Evolutionary conservation across 2,888 invertebrate genomes (phyloP).

Genomic region (Adelphocoris suturalis): DNA sequence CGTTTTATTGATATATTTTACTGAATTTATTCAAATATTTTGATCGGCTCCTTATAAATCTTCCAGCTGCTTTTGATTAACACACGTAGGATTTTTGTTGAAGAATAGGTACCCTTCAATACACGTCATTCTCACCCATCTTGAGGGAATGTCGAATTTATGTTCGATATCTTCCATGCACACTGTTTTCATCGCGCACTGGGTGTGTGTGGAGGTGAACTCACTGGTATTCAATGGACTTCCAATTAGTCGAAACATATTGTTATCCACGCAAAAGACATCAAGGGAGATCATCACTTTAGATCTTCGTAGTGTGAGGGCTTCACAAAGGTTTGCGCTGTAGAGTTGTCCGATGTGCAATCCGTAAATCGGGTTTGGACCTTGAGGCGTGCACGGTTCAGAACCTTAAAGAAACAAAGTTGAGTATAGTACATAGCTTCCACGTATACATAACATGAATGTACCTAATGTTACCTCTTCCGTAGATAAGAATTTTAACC

Average conservation of each 20-base stretch:
- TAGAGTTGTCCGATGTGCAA: not conserved
- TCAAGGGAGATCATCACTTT: not conserved
- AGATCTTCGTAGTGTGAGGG: not conserved
- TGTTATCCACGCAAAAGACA: not conserved
- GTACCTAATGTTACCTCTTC: too few relatives aligned
- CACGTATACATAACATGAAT: not conserved
- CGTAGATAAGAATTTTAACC: too few relatives aligned
- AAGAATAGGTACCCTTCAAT: not conserved
- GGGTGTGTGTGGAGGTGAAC: not conserved
- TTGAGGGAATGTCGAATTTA: too few relatives aligned
- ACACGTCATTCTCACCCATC: slow-evolving; percentile 15
- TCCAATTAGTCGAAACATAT: not conserved
- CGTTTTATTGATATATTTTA: too few relatives aligned
- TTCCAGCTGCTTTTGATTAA: not conserved
- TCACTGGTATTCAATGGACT: not conserved
- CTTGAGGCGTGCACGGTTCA: not conserved
- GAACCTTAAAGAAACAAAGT: not conserved
- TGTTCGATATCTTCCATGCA: not conserved
- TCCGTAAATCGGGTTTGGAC: not conserved
- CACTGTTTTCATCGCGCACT: not conserved
- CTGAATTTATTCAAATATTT: too few relatives aligned
- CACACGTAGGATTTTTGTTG: not conserved
- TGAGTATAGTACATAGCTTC: not conserved
- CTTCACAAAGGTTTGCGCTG: not conserved
- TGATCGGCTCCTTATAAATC: not conserved